Conservation (phyloP, 2,113 vertebrate species). For the Ploceus nigricollis region DNA sequence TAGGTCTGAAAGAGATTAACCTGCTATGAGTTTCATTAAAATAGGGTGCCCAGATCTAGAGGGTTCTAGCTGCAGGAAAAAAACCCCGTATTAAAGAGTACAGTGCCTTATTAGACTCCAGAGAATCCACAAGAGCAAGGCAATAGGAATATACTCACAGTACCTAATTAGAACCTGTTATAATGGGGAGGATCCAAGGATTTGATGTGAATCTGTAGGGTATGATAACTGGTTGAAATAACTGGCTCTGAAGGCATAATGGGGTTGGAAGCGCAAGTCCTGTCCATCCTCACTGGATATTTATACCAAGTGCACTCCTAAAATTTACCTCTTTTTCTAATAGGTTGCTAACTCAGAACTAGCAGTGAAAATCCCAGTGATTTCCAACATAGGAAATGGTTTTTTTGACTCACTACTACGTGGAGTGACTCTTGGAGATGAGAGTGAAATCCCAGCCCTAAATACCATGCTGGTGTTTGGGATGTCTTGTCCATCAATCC, state of each 20-base stretch:
- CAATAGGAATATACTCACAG: neutral
- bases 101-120: neutral
- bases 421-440: neutral
- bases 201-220: neutral
- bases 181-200: neutral
- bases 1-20: neutral
- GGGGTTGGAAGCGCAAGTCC: neutral
- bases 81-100: neutral
- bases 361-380: neutral
- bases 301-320: neutral
- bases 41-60: neutral
- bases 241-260: neutral
- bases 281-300: neutral
- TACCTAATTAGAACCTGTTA: neutral
- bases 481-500: neutral
- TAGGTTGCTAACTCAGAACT: neutral
- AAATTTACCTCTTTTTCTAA: neutral
- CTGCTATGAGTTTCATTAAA: neutral
- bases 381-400: neutral
- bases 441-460: neutral
- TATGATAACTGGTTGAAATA: neutral
- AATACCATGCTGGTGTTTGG: neutral
- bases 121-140: neutral
- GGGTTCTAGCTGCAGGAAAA: neutral
- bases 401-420: neutral